Evolutionary conservation across 2,797 vertebrate genomes (phyloP), one percentile per base, ranked within the genome.

Genomic region (Xenentodon cancila): DNA sequence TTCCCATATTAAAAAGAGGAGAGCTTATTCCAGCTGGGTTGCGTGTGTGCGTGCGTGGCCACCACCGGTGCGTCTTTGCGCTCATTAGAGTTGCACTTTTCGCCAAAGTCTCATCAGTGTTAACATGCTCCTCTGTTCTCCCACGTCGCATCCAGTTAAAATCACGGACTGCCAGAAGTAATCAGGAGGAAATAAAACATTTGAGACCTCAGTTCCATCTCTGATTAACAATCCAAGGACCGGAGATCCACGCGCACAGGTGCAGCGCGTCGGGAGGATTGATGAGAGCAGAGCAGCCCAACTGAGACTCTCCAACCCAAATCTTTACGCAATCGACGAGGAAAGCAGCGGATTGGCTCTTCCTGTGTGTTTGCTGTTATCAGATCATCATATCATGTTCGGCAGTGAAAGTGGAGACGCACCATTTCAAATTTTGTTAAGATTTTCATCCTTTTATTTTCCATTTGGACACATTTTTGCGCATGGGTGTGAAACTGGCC

Each of bases 301-400:
- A n/a, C 69, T 17, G 46, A 73, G 57, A 78, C 51, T 48, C 70
- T 67, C 63, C 64, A 27, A 78, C 60, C 52, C 55, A 16, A 32
- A 73, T 27, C 67, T 3, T 65, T 57, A 54, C 84, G 78, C 71
- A 67, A 55, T 22, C 43, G 48, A 68, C 63, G 42, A 50, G 72
- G 3, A 44, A 54, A 22, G 57, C 74, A n/a, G 27, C 27, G 73
- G 79, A 88, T 88, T 87, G 88, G 87, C 71, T 87, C 64, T 7
- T 22, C 20, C 46, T 22, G 46, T 13, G 2, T 15, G 37, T 40
- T 40, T 15, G 3, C 37, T 15, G 12, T 40, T 40, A 40, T 40
- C 37, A 40, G 37, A 3, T 40, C 37, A 40, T 15, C 37, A 40
- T 40, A 15, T 40, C 37, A 16, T 11, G 9, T 37, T 5, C 34